Evolutionary conservation across 2,797 vertebrate species (phyloP).

Genomic region (Rhynchotus rufescens): DNA sequence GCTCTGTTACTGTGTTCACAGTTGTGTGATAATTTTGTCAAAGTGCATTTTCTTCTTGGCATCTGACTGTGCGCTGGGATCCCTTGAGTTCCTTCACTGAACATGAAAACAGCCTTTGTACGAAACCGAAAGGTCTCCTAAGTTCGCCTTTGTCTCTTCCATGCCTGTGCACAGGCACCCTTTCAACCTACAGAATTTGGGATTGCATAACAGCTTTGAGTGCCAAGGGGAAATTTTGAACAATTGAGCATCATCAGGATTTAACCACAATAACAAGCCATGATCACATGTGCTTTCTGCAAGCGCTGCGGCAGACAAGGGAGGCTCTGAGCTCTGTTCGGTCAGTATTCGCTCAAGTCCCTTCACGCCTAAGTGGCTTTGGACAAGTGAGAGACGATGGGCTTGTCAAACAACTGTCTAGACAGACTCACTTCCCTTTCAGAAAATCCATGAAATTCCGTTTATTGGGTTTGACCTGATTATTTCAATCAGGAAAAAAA

Average conservation of each 20-base stretch:
- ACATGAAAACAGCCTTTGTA: background rate
- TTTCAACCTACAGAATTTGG: slow-evolving; percentile 29
- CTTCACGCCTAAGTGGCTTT: slow-evolving; percentile 59
- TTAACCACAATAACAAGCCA: slow-evolving; percentile 57
- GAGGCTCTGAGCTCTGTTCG: background rate
- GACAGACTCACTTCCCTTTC: slow-evolving; percentile 59
- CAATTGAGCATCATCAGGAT: slow-evolving; percentile 53
- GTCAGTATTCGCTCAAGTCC: slow-evolving; percentile 5
- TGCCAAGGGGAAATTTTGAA: slow-evolving; percentile 59
- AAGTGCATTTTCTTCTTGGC: slow-evolving; percentile 24
- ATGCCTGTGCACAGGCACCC: background rate
- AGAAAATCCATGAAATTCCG: slow-evolving; percentile 22
- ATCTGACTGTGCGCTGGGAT: background rate
- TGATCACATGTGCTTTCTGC: slow-evolving; percentile 37
- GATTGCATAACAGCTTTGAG: slow-evolving; percentile 45
- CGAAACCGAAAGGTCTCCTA: background rate
- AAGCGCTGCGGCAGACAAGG: slow-evolving; percentile 42
- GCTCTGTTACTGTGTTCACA: background rate
- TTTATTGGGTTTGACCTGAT: slow-evolving; percentile 21
- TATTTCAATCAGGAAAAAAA: slow-evolving; percentile 19
- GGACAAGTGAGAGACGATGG: slow-evolving; percentile 49
- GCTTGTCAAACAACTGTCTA: slow-evolving; percentile 67
- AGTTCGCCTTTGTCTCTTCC: slow-evolving; percentile 10
- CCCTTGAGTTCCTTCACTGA: background rate
- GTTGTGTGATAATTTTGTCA: background rate